Percentiles rank a stretch among this genome's conserved stretches.
Conservation (phyloP, 1,140 invertebrate species). For the Ceratitis capitata region DNA sequence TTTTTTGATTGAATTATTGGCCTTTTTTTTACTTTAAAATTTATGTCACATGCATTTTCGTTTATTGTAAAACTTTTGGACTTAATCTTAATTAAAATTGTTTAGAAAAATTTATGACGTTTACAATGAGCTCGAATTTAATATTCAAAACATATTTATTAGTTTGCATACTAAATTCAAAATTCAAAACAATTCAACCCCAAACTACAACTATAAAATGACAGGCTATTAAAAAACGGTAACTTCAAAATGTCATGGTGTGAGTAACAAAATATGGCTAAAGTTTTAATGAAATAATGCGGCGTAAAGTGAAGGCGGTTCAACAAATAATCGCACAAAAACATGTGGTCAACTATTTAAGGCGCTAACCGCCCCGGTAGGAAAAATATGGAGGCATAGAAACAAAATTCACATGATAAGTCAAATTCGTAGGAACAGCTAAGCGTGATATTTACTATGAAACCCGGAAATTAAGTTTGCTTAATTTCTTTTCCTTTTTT, state of each 20-base stretch:
- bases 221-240: not conserved
- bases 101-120: not conserved
- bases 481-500: too few species aligned
- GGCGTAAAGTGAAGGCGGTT: conserved; percentile 21
- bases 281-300: conserved; percentile 38
- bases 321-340: not conserved
- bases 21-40: too few species aligned
- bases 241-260: not conserved
- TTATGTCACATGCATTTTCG: too few species aligned
- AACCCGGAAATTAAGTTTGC: too few species aligned
- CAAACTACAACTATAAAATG: not conserved
- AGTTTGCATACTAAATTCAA: not conserved
- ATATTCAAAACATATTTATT: not conserved
- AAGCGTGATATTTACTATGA: too few species aligned
- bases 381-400: not conserved
- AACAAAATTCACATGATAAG: too few species aligned
- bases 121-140: not conserved
- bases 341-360: conserved; percentile 27
- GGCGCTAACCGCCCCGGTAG: not conserved
- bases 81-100: not conserved
- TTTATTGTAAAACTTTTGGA: not conserved
- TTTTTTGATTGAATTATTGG: too few species aligned
- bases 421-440: too few species aligned
- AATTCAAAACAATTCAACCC: not conserved
- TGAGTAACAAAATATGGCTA: conserved; percentile 28